These are phyloP conservation scores for Hemithea aestivaria DNA, from an alignment of 2,888 invertebrate genomes.

Conservation along the genomic window DNA sequence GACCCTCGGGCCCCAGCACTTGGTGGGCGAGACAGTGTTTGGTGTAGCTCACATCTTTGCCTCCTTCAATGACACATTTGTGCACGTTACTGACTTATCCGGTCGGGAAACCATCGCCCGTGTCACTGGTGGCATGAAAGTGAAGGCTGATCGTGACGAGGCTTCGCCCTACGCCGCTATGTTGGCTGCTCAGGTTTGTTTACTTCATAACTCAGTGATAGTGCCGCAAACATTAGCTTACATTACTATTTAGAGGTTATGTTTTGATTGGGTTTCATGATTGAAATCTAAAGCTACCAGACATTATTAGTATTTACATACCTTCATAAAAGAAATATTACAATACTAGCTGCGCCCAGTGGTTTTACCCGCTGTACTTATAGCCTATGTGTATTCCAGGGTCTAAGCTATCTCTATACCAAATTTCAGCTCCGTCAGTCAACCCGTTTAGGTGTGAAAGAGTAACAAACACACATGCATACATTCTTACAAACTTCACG, in stretches of 20 bases:
- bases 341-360: too few species aligned
- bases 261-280: conserved; percentile 22
- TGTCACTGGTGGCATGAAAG: conserved; percentile 99
- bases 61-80: conserved; percentile 99
- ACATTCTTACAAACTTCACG: too few species aligned
- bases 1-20: conserved; percentile 96
- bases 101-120: conserved; percentile 96
- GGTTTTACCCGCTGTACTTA: too few species aligned
- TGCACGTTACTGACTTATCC: conserved; percentile 99
- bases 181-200: conserved; percentile 97
- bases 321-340: too few species aligned
- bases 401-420: too few species aligned
- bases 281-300: too few species aligned
- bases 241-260: conserved; percentile 41
- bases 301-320: too few species aligned
- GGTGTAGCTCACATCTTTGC: conserved; percentile 99
- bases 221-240: background rate
- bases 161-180: conserved; percentile 99
- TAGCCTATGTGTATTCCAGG: too few species aligned
- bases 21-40: conserved; percentile 98
- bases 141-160: conserved; percentile 99
- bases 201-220: conserved; percentile 4
- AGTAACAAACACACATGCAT: too few species aligned
- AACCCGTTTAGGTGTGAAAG: too few species aligned
- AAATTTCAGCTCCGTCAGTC: too few species aligned